These are phyloP conservation scores for Tenebrio molitor DNA, from an alignment of 1,140 invertebrate species.

Conservation along the genomic window DNA sequence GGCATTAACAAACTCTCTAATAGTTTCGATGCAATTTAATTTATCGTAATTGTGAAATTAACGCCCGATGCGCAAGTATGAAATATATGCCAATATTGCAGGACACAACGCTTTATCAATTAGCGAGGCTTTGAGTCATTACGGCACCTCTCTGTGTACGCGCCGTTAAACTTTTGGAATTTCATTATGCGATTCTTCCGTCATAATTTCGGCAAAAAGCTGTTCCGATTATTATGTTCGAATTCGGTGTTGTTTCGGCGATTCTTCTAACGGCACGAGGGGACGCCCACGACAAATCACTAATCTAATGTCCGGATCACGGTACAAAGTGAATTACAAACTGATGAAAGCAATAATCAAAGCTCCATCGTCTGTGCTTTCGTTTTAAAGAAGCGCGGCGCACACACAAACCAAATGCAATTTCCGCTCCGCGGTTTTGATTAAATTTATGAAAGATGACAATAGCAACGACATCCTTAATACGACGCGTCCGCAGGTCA, in stretches of 20 bases:
- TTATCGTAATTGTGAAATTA: constrained; percentile 22
- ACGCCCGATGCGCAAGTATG: constrained; percentile 40
- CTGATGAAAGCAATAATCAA: constrained; percentile 38
- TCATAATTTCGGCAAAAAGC: background rate
- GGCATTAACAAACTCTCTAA: no score
- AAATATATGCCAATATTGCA: constrained; percentile 46
- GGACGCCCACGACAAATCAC: no score
- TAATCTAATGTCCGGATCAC: constrained; percentile 26
- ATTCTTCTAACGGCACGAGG: no score
- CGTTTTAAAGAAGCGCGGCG: constrained; percentile 25
- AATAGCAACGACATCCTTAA: constrained; percentile 55
- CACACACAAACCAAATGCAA: constrained; percentile 48
- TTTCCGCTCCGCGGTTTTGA: constrained; percentile 54
- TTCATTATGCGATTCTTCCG: constrained; percentile 41
- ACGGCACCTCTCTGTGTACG: constrained; percentile 21
- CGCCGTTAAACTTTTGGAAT: constrained; percentile 36
- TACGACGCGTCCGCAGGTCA: constrained; percentile 48
- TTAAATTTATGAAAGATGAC: constrained; percentile 60
- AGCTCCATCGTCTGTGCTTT: constrained; percentile 5
- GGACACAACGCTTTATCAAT: constrained; percentile 42
- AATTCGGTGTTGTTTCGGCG: no score
- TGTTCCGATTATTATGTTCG: background rate
- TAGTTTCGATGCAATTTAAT: constrained; percentile 1
- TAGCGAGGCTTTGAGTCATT: constrained; percentile 38
- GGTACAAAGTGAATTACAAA: constrained; percentile 30